Evolutionary conservation across 2,113 vertebrate genomes (phyloP).

Genomic region (Pterocles orientalis): DNA sequence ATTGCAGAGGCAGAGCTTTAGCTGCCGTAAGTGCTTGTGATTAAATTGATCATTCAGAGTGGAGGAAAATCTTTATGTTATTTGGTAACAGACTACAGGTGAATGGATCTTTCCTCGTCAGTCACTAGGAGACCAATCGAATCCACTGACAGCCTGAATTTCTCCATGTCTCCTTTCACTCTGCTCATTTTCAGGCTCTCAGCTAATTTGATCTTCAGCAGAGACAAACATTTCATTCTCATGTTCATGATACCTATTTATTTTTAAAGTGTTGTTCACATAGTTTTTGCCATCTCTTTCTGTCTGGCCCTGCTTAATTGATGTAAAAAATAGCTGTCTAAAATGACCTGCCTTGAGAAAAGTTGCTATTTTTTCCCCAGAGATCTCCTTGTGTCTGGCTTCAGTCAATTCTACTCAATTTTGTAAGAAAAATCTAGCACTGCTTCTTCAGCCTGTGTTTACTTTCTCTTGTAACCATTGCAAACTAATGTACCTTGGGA

Average conservation of each 20-base stretch:
- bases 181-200: neutral
- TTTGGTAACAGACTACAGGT: neutral
- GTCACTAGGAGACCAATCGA: neutral
- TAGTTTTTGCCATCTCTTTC: conserved; percentile 2
- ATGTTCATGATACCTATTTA: neutral
- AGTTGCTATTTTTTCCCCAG: neutral
- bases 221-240: conserved; percentile 7
- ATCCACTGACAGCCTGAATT: neutral
- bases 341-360: conserved; percentile 24
- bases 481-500: conserved; percentile 18
- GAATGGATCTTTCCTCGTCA: neutral
- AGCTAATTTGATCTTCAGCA: neutral
- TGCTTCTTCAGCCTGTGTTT: neutral
- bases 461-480: conserved; percentile 3
- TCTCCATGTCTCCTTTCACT: neutral
- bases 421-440: neutral
- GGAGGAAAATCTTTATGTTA: neutral
- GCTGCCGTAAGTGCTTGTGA: neutral
- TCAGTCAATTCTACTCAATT: neutral
- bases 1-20: neutral
- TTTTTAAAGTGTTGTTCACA: conserved; percentile 10
- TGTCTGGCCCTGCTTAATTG: neutral
- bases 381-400: neutral
- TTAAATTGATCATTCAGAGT: neutral
- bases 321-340: neutral